phyloP scores from a whole-genome alignment of 2,888 invertebrate species.

The Teinopalpus imperialis region DNA sequence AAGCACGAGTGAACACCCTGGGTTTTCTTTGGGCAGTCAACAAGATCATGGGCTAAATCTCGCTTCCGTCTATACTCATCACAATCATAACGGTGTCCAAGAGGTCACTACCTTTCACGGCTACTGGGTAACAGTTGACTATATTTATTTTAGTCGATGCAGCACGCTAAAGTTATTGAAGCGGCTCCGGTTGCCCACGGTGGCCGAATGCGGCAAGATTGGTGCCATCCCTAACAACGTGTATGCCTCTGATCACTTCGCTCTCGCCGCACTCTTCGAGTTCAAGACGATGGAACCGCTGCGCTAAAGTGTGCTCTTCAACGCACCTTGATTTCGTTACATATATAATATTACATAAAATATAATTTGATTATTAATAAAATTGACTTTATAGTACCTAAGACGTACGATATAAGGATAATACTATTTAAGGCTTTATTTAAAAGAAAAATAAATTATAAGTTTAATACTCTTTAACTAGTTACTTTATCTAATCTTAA shows the following conservation, averaged over 20 bases:
- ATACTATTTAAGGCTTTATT: too few relatives aligned
- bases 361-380: too few relatives aligned
- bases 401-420: too few relatives aligned
- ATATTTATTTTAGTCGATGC: slow-evolving; percentile 84
- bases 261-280: slow-evolving; percentile 87
- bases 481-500: too few relatives aligned
- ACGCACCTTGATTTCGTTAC: background rate
- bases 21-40: slow-evolving; percentile 81
- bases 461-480: too few relatives aligned
- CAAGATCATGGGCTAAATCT: slow-evolving; percentile 86
- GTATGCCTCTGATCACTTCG: slow-evolving; percentile 92
- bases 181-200: slow-evolving; percentile 85
- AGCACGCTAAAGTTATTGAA: slow-evolving; percentile 79
- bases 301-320: background rate
- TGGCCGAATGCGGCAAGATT: slow-evolving; percentile 78
- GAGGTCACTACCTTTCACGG: slow-evolving; percentile 91
- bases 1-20: slow-evolving; percentile 36
- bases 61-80: slow-evolving; percentile 85
- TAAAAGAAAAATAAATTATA: too few relatives aligned
- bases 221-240: slow-evolving; percentile 86
- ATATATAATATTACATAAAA: background rate
- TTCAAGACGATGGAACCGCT: slow-evolving; percentile 41
- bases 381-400: too few relatives aligned
- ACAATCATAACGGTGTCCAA: slow-evolving; percentile 50
- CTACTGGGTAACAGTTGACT: slow-evolving; percentile 92